Percentiles rank a stretch among this genome's conserved stretches.
phyloP scores from a whole-genome alignment of 2,797 vertebrate species.

The Babyrousa celebensis region DNA sequence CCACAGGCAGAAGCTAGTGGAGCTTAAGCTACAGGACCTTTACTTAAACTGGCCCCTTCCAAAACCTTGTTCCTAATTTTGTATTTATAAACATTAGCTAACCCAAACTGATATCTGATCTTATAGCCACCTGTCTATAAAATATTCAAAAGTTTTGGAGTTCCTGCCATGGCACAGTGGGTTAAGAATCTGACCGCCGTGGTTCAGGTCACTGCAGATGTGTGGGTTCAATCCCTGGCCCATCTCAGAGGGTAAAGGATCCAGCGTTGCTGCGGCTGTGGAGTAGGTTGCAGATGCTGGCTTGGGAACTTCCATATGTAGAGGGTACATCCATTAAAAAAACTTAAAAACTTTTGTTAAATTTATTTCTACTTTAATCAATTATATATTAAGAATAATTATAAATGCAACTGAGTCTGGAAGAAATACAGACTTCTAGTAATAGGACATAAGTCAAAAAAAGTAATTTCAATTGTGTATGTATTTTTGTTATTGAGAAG shows the following conservation, averaged over 20 bases:
- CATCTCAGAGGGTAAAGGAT: no score
- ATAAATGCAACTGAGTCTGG: neutral
- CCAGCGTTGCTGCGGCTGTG: no score
- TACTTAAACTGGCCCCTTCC: neutral
- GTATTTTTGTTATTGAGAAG: neutral
- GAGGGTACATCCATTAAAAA: no score
- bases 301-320: no score
- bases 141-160: neutral
- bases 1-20: neutral
- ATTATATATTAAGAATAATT: conserved; percentile 30
- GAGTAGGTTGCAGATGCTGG: no score
- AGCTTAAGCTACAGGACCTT: neutral
- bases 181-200: no score
- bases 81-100: neutral
- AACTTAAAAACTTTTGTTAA: neutral
- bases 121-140: neutral
- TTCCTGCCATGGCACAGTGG: no score
- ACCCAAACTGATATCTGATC: neutral
- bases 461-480: neutral
- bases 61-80: neutral
- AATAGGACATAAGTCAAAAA: conserved; percentile 30
- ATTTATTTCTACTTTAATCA: conserved; percentile 13
- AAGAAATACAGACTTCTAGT: neutral
- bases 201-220: no score
- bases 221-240: no score